phyloP scores from a whole-genome alignment of 2,888 invertebrate genomes.

The Hofmannophila pseudospretella region DNA sequence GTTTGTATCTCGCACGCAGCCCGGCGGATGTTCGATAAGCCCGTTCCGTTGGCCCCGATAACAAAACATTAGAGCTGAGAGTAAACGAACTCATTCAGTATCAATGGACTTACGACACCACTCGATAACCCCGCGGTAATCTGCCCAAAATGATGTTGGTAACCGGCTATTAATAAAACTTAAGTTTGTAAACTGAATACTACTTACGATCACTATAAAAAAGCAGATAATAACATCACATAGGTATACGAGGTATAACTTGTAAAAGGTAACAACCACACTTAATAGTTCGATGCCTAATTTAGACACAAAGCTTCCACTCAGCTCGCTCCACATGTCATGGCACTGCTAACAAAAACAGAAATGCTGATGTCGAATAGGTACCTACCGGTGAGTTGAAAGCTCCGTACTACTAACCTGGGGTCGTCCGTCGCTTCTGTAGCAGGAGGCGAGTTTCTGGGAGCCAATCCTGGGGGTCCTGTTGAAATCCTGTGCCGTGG shows the following conservation, averaged over 20 bases:
- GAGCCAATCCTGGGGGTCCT: constrained; percentile 54
- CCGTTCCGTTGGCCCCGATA: constrained; percentile 59
- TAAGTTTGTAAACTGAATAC: constrained; percentile 1
- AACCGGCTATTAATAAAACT: constrained; percentile 14
- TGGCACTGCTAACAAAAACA: constrained; percentile 31
- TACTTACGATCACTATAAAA: too few relatives aligned
- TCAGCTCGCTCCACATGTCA: background rate
- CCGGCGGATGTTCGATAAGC: constrained; percentile 58
- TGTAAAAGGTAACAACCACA: too few relatives aligned
- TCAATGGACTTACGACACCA: constrained; percentile 33
- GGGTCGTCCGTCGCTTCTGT: constrained; percentile 55
- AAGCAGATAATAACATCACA: too few relatives aligned
- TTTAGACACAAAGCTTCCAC: background rate
- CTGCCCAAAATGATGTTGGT: constrained; percentile 31
- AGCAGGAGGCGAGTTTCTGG: constrained; percentile 60
- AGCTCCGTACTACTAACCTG: constrained; percentile 55
- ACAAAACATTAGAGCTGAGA: constrained; percentile 50
- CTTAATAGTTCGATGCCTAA: too few relatives aligned
- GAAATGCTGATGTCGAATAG: constrained; percentile 15
- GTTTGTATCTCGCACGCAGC: constrained; percentile 20
- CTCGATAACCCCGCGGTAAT: constrained; percentile 53
- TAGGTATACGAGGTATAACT: too few relatives aligned
- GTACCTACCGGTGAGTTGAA: constrained; percentile 14
- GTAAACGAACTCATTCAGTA: constrained; percentile 58
- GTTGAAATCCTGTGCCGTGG: constrained; percentile 53